Percentiles rank a stretch among this genome's conserved stretches.
These are phyloP conservation scores for Polyommatus iphigenia DNA, from an alignment of 2,888 invertebrate species.

Conservation along the genomic window DNA sequence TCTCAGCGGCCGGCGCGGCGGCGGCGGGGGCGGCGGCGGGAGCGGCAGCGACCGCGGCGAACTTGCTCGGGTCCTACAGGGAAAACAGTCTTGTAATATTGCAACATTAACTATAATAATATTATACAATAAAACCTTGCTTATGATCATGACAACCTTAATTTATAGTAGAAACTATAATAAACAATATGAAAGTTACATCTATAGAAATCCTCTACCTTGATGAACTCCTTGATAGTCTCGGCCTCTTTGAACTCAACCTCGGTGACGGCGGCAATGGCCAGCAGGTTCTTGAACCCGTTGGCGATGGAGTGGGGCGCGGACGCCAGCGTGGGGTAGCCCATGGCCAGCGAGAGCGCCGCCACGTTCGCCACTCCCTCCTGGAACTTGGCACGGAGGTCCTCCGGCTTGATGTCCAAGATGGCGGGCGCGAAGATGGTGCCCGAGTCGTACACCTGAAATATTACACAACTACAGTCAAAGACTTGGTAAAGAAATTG, in stretches of 20 bases:
- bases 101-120: neutral
- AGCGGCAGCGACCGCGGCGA: conserved; percentile 84
- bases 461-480: neutral
- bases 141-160: too few relatives aligned
- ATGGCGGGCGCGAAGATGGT: conserved; percentile 98
- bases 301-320: conserved; percentile 98
- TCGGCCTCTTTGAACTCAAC: conserved; percentile 96
- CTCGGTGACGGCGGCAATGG: conserved; percentile 97
- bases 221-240: conserved; percentile 94
- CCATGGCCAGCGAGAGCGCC: conserved; percentile 93
- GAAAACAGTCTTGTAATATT: neutral
- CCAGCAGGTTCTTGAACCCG: conserved; percentile 98
- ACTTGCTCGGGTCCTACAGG: conserved; percentile 94
- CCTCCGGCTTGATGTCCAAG: conserved; percentile 98
- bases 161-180: too few relatives aligned
- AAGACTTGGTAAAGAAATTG: too few relatives aligned
- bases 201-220: conserved; percentile 68
- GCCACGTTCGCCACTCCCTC: conserved; percentile 97
- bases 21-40: conserved; percentile 84
- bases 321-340: conserved; percentile 98
- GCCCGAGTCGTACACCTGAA: conserved; percentile 96
- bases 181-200: too few relatives aligned
- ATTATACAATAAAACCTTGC: too few relatives aligned
- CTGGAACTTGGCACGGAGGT: conserved; percentile 93
- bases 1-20: conserved; percentile 82